Conservation (phyloP, 1,140 invertebrate genomes). For the Drosophila grimshawi region DNA sequence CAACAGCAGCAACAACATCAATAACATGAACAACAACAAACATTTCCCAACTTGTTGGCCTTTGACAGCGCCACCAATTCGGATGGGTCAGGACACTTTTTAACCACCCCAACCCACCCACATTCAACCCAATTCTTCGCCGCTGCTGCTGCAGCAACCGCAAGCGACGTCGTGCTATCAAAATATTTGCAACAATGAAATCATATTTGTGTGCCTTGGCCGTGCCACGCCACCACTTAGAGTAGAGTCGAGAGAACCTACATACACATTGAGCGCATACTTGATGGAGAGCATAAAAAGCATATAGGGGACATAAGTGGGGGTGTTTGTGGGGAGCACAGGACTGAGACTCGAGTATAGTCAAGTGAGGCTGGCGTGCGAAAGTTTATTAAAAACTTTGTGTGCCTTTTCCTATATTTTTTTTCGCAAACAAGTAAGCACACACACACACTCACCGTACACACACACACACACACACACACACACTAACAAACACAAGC, state of each 20-base stretch:
- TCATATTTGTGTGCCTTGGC: conserved; percentile 51
- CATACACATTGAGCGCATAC: conserved; percentile 44
- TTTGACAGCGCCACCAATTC: conserved; percentile 53
- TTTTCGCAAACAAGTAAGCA: conserved; percentile 49
- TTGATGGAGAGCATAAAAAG: conserved; percentile 8
- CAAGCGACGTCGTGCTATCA: conserved; percentile 57
- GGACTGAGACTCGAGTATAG: conserved; percentile 34
- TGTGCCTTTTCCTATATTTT: conserved; percentile 58
- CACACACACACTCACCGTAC: conserved; percentile 34
- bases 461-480: conserved; percentile 41
- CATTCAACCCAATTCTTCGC: background rate
- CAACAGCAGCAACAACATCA: conserved; percentile 45
- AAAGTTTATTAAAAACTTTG: conserved; percentile 82
- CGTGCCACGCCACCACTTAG: conserved; percentile 54
- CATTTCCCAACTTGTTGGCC: conserved; percentile 64
- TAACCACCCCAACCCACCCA: conserved; percentile 7
- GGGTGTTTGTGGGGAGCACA: background rate
- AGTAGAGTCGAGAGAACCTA: conserved; percentile 16
- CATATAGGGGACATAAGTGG: too few species aligned
- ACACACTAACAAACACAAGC: conserved; percentile 12
- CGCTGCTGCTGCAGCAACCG: conserved; percentile 6
- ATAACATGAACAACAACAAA: conserved; percentile 44
- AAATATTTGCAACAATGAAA: conserved; percentile 82
- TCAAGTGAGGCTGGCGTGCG: conserved; percentile 79
- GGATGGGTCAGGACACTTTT: conserved; percentile 34